A percentile compares a stretch with the other conserved stretches of the same genome.
phyloP scores from a whole-genome alignment of 2,888 invertebrate species.

The Hemaris fuciformis region DNA sequence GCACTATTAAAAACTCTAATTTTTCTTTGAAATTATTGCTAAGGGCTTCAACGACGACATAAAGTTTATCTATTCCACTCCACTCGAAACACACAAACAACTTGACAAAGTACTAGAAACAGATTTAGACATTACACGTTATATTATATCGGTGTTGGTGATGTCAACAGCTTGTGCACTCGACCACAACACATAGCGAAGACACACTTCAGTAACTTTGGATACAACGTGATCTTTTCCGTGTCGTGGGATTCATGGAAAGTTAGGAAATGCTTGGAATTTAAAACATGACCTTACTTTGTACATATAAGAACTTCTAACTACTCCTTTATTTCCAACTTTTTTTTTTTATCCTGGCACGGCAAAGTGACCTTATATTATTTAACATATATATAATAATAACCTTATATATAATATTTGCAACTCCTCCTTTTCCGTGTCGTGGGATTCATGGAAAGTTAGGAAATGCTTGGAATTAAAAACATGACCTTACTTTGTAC shows the following conservation, averaged over 20 bases:
- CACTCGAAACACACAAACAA: not conserved
- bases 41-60: too few species aligned
- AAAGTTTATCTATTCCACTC: not conserved
- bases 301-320: too few species aligned
- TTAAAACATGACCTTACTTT: too few species aligned
- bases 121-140: not conserved
- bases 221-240: not conserved
- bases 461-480: too few species aligned
- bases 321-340: too few species aligned
- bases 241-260: not conserved
- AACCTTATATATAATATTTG: too few species aligned
- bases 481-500: too few species aligned
- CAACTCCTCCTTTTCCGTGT: not conserved
- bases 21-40: too few species aligned
- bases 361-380: too few species aligned
- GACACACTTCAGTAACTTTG: slow-evolving; percentile 1
- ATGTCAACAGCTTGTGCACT: slow-evolving; percentile 2
- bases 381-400: too few species aligned
- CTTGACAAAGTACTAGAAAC: not conserved
- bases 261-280: not conserved
- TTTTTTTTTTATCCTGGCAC: too few species aligned
- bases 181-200: not conserved
- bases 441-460: not conserved
- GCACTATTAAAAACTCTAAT: too few species aligned
- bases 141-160: not conserved